Conservation (phyloP, 1,140 invertebrate genomes). For the Sitobion miscanthi region DNA sequence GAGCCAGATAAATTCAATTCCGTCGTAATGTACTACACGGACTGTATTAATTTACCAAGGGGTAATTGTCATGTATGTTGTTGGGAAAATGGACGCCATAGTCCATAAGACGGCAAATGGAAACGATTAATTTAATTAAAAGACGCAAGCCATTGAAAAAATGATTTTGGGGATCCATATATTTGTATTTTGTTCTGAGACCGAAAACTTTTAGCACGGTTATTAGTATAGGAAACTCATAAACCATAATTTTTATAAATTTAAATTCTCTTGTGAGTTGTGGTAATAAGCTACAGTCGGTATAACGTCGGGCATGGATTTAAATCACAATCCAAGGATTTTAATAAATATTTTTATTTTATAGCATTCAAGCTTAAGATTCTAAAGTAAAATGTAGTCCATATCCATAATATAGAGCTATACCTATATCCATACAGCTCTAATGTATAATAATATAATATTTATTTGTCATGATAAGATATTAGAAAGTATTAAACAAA, state of each 20-base stretch:
- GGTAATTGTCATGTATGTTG: neutral
- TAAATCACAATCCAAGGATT: neutral
- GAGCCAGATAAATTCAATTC: neutral
- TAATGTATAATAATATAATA: neutral
- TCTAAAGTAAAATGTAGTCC: neutral
- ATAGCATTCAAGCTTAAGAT: too few species aligned
- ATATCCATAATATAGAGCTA: too few species aligned
- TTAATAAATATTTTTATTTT: neutral
- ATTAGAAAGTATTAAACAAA: neutral
- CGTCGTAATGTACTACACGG: neutral
- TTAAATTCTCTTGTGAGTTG: neutral
- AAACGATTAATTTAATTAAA: slow-evolving; percentile 23
- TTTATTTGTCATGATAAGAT: neutral
- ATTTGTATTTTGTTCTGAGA: neutral
- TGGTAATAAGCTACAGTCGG: neutral
- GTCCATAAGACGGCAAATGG: neutral
- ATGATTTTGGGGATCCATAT: neutral
- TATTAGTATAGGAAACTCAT: neutral
- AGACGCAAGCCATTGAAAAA: neutral
- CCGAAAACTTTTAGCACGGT: neutral
- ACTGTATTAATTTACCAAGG: neutral
- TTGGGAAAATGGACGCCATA: neutral
- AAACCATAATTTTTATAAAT: neutral
- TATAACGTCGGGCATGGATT: neutral
- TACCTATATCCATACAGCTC: too few species aligned